Evolutionary conservation across 2,797 vertebrate species (phyloP).

Genomic region (Falco columbarius): DNA sequence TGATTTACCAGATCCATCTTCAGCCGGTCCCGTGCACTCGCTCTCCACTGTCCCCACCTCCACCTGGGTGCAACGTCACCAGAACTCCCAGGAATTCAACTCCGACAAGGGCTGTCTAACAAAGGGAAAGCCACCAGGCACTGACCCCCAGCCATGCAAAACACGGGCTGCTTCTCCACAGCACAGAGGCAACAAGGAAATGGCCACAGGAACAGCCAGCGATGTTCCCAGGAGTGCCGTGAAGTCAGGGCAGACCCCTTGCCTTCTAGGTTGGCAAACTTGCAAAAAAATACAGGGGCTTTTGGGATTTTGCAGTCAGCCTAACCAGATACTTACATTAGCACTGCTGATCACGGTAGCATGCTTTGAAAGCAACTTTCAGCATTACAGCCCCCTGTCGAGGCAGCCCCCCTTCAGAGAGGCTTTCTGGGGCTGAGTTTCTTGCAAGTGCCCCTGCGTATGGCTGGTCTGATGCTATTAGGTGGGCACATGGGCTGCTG

Average conservation of each 20-base stretch:
- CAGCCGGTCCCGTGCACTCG: neutral
- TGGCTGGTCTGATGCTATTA: neutral
- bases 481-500: neutral
- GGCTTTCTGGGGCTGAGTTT: neutral
- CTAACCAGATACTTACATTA: neutral
- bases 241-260: neutral
- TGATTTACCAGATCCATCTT: slow-evolving; percentile 28
- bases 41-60: neutral
- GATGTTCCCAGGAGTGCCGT: neutral
- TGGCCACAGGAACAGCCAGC: neutral
- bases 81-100: neutral
- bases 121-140: neutral
- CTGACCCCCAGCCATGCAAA: neutral
- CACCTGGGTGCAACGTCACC: neutral
- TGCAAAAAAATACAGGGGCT: neutral
- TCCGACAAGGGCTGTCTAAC: neutral
- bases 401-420: neutral
- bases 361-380: neutral
- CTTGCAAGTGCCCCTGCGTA: neutral
- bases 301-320: neutral
- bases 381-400: neutral
- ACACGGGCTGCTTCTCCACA: neutral
- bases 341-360: neutral
- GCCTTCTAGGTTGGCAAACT: neutral
- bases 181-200: neutral